Conservation (phyloP, 1,140 invertebrate genomes). For the Scaptomyza graminum region DNA sequence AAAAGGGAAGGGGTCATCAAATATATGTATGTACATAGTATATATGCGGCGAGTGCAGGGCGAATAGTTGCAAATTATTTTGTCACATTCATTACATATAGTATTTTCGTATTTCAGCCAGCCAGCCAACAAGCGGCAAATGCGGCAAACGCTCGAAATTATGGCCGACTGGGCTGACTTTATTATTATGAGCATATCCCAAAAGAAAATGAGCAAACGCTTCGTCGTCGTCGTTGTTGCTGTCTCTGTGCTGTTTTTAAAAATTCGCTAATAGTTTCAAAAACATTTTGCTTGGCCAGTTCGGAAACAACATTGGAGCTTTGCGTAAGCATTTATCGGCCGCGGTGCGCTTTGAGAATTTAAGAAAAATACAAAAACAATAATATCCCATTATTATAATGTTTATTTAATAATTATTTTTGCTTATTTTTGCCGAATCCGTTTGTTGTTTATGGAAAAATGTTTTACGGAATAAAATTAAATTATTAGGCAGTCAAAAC, state of each 20-base stretch:
- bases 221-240: slow-evolving; percentile 23
- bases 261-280: slow-evolving; percentile 81
- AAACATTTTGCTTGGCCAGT: slow-evolving; percentile 72
- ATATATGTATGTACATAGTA: slow-evolving; percentile 3
- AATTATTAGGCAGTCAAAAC: slow-evolving; percentile 68
- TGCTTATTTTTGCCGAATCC: slow-evolving; percentile 22
- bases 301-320: slow-evolving; percentile 78
- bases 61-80: slow-evolving; percentile 62
- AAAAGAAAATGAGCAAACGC: slow-evolving; percentile 12
- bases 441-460: slow-evolving; percentile 51
- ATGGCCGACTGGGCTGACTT: slow-evolving; percentile 32
- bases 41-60: slow-evolving; percentile 20
- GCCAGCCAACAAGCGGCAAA: slow-evolving; percentile 33
- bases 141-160: slow-evolving; percentile 60
- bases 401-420: slow-evolving; percentile 12
- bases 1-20: not conserved
- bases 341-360: slow-evolving; percentile 10
- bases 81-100: slow-evolving; percentile 59
- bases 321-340: slow-evolving; percentile 69
- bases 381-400: slow-evolving; percentile 22
- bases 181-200: slow-evolving; percentile 2
- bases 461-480: slow-evolving; percentile 30
- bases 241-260: slow-evolving; percentile 49
- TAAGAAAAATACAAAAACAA: slow-evolving; percentile 10
- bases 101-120: slow-evolving; percentile 32